These are phyloP conservation scores for Corbicula japonica DNA, from an alignment of 2,888 invertebrate species.

Conservation along the genomic window DNA sequence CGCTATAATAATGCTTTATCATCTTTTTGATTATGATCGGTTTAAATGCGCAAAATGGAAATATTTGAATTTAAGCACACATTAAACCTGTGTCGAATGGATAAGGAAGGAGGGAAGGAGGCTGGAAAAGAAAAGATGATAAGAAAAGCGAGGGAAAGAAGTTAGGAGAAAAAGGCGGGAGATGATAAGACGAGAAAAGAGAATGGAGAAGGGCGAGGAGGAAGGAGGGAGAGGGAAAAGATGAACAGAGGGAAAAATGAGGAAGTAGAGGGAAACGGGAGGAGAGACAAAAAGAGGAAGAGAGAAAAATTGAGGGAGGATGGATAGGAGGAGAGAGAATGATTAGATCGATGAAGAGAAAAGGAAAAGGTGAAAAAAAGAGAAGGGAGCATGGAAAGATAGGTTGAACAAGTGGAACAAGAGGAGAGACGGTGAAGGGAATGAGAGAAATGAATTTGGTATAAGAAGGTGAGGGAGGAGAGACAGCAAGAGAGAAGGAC, in stretches of 20 bases:
- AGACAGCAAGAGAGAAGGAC: neutral
- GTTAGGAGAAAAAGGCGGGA: neutral
- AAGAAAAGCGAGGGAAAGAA: neutral
- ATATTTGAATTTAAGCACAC: too few species aligned
- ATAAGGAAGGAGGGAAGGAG: too few species aligned
- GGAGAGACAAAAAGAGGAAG: neutral
- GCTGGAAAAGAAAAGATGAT: too few species aligned
- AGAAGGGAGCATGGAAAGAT: neutral
- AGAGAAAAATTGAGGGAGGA: neutral
- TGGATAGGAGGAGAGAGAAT: neutral
- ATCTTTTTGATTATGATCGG: too few species aligned
- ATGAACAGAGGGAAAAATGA: neutral
- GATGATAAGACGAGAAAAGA: neutral
- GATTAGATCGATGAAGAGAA: neutral
- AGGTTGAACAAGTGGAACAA: neutral
- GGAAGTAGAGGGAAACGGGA: neutral
- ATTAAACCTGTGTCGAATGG: too few species aligned
- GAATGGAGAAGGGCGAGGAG: neutral
- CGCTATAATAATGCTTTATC: too few species aligned
- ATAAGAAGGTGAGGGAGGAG: too few species aligned
- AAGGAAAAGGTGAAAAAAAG: neutral
- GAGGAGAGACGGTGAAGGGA: neutral
- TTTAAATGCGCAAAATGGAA: too few species aligned
- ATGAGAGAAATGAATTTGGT: neutral
- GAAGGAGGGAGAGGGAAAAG: neutral